Conservation (phyloP, 2,113 vertebrate species). For the Ptilorrhoa leucosticta region DNA sequence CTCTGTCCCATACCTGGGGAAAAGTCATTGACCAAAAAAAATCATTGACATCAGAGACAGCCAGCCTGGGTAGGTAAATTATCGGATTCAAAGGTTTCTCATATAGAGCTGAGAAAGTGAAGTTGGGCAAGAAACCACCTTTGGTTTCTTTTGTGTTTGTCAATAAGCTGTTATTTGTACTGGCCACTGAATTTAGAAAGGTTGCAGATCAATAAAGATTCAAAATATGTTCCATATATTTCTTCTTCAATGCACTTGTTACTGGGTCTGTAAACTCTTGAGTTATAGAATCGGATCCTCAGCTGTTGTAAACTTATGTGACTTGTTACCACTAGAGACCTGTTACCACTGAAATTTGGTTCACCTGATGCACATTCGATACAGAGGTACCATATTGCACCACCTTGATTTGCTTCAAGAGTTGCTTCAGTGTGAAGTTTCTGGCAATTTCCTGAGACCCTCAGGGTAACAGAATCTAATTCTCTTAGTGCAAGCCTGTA, state of each 20-base stretch:
- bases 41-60: neutral
- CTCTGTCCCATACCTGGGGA: neutral
- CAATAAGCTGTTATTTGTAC: neutral
- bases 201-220: neutral
- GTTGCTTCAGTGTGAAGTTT: neutral
- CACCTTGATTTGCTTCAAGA: neutral
- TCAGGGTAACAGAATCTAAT: neutral
- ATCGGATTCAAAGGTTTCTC: neutral
- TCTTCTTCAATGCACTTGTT: neutral
- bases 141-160: neutral
- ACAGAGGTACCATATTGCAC: accelerated
- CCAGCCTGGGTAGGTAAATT: neutral
- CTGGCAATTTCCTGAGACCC: neutral
- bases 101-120: neutral
- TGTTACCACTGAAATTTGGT: neutral
- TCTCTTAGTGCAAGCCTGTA: neutral
- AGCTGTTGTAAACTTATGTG: neutral
- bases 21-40: neutral
- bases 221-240: neutral
- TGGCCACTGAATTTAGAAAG: neutral
- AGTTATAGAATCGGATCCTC: neutral
- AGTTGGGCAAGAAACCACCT: neutral
- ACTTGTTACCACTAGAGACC: neutral
- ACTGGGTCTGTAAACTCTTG: neutral
- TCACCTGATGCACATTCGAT: neutral